Base-by-base conservation (phyloP, 1,140 invertebrate species). In the Microvelia longipes region DNA sequence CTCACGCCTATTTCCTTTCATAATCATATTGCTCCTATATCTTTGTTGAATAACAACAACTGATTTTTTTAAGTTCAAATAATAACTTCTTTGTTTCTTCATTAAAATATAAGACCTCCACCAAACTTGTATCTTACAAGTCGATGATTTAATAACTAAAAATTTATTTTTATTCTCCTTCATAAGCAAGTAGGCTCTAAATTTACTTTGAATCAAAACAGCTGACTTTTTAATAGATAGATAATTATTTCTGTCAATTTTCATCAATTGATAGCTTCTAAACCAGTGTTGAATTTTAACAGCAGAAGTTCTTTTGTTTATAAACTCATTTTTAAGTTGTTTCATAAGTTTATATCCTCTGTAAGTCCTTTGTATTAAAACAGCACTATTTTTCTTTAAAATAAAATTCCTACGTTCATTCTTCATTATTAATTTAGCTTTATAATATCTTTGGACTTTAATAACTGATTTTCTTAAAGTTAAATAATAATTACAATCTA, bases 391-490 rank as follows among this genome's bases (percentile, higher is more conserved):
- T 66, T 83, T 79, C 1, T 77, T 73, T 27, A 68, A 62, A 71
- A 67, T 76, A 73, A 69, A 79, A 74, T 71, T 73, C 75, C 14
- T 72, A 60, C 63, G 73, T 73, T 67, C 74, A 73, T 27, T 28
- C 73, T 71, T 75, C 71, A 71, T 71, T 2, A 27, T 2, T 1
- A 26, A 25, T 25, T 35, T 35, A 72, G 70, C 73, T 35, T 79
- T 81, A 78, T 81, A 85, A 80, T 80, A 79, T 75, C 73, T 74
- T 75, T 88, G 85, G 28, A 88, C 85, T 25, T 75, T 76, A 29
- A 76, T 81, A 0, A 83, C 83, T 1, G 85, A 82, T 2, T 75
- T 73, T 67, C 83, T 79, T 0, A 77, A 72, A 24, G 67, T 68
- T 71, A 69, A 77, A 73, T 70, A 79, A 75, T 73, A 73, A 75